Conservation (phyloP, 2,888 invertebrate species). For the Trachelus tabidus region DNA sequence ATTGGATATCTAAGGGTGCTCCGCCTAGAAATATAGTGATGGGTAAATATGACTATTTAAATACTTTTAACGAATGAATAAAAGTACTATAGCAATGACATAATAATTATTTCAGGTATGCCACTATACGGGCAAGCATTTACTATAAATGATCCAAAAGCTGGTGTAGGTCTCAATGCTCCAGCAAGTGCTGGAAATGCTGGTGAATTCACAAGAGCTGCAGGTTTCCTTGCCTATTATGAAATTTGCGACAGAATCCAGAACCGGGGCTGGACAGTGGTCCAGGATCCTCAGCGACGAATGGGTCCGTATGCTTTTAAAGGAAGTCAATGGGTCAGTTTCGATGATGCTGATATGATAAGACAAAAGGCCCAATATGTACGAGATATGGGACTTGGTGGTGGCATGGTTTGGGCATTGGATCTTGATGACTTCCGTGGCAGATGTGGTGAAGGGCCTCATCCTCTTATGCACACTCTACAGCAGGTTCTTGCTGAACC, state of each 20-base stretch:
- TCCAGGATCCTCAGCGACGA: conserved; percentile 79
- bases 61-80: not conserved
- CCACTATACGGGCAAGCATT: conserved; percentile 91
- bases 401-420: conserved; percentile 92
- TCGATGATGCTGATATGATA: conserved; percentile 85
- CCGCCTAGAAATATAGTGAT: conserved; percentile 84
- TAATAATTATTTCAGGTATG: conserved; percentile 67
- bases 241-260: conserved; percentile 89
- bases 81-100: not conserved
- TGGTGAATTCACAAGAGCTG: conserved; percentile 86
- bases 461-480: conserved; percentile 84
- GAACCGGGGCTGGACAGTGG: conserved; percentile 82
- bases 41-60: conserved; percentile 67
- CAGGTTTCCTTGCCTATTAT: conserved; percentile 89
- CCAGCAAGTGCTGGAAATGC: conserved; percentile 83
- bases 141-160: conserved; percentile 66
- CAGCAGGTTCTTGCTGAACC: conserved; percentile 75
- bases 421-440: conserved; percentile 87
- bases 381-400: conserved; percentile 80
- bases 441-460: conserved; percentile 81
- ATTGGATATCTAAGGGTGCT: conserved; percentile 89
- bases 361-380: conserved; percentile 83
- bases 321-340: conserved; percentile 92
- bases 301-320: conserved; percentile 92
- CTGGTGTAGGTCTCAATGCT: conserved; percentile 74